A percentile compares a stretch with the other conserved stretches of the same genome.
Conservation (phyloP, 2,888 invertebrate species). For the Drosophila mimica region DNA sequence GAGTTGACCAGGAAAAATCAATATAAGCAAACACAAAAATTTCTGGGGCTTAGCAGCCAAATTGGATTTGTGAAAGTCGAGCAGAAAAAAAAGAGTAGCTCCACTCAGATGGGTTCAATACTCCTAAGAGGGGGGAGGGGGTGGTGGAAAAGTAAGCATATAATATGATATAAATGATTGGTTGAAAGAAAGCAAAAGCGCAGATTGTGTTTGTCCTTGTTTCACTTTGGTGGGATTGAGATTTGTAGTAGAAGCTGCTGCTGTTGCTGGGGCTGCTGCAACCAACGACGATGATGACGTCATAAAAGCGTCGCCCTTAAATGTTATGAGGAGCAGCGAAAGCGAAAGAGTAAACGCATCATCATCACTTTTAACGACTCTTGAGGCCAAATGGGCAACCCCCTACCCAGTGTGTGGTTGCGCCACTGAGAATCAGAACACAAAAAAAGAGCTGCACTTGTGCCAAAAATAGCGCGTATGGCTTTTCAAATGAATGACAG, state of each 20-base stretch:
- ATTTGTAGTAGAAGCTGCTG: constrained; percentile 38
- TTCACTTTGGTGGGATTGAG: constrained; percentile 47
- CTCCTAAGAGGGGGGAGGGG: background rate
- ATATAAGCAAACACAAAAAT: constrained; percentile 74
- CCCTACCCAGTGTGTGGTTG: background rate
- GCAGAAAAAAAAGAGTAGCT: constrained; percentile 26
- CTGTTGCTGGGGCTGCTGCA: constrained; percentile 15
- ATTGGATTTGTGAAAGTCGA: constrained; percentile 73
- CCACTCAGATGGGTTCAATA: constrained; percentile 24
- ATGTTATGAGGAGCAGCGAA: constrained; percentile 51
- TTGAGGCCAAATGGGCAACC: constrained; percentile 25
- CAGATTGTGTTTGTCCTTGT: constrained; percentile 48
- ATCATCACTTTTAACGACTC: constrained; percentile 75
- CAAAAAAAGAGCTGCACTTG: constrained; percentile 12
- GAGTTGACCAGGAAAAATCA: constrained; percentile 63
- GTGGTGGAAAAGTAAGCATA: constrained; percentile 58
- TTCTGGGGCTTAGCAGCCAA: constrained; percentile 75
- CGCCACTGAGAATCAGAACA: background rate
- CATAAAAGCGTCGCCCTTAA: constrained; percentile 54
- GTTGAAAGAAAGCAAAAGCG: constrained; percentile 46
- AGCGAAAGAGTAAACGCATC: constrained; percentile 72
- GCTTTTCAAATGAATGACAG: constrained; percentile 80
- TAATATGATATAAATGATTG: constrained; percentile 66
- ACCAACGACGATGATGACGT: constrained; percentile 44
- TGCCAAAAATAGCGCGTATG: constrained; percentile 66